A percentile compares a stretch with the other conserved stretches of the same genome.
Conservation (phyloP, 2,797 vertebrate genomes). For the Chelidonichthys spinosus region DNA sequence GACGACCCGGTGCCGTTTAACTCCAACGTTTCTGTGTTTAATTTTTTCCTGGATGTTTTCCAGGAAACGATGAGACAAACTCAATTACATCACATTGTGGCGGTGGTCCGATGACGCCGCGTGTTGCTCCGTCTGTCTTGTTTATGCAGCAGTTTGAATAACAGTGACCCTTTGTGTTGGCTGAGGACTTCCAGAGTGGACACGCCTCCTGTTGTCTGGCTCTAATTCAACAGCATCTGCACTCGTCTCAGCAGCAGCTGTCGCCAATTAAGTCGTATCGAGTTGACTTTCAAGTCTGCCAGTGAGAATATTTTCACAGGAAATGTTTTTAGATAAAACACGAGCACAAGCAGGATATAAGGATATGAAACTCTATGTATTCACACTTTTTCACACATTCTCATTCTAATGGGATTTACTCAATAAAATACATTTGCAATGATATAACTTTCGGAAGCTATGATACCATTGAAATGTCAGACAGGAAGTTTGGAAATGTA, state of each 20-base stretch:
- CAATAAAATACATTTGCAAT: neutral
- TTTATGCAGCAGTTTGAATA: slow-evolving; percentile 46
- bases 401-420: neutral
- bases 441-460: too few relatives aligned
- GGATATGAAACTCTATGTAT: neutral
- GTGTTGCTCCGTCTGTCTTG: slow-evolving; percentile 28
- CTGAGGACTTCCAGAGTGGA: slow-evolving; percentile 5
- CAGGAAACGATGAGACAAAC: slow-evolving; percentile 36
- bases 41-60: slow-evolving; percentile 38
- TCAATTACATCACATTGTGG: slow-evolving; percentile 18
- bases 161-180: slow-evolving; percentile 49
- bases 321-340: neutral
- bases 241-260: neutral
- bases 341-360: neutral
- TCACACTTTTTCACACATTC: neutral
- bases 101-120: slow-evolving; percentile 14
- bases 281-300: neutral
- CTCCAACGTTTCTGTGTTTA: slow-evolving; percentile 20
- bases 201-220: slow-evolving; percentile 30
- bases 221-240: slow-evolving; percentile 14
- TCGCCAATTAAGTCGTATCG: neutral
- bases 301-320: neutral
- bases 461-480: too few relatives aligned
- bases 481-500: too few relatives aligned
- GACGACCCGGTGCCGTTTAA: slow-evolving; percentile 6